Base-by-base conservation (phyloP, 1,140 invertebrate genomes). In the Trachymyrmex septentrionalis region DNA sequence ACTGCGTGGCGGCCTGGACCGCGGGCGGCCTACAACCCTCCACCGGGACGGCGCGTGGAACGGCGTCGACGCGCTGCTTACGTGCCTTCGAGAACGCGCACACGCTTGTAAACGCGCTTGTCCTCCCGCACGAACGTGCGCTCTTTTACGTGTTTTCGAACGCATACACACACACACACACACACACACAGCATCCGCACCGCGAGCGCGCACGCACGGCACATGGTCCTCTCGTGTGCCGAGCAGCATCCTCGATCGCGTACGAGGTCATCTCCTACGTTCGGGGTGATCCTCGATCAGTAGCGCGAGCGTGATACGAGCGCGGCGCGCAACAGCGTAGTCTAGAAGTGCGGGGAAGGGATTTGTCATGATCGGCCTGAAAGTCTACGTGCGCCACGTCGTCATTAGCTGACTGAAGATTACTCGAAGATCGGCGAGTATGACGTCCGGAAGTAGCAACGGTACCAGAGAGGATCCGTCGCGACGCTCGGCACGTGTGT, bases 1-100 rank as follows among this genome's bases (percentile, higher is more conserved):
- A 90, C 84, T 86, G 90, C 90, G 90, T 86, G 86, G 91, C 85
- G 85, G 91, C 84, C 90, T 89, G 86, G 88, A 88, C 90, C 90
- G 90, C 90, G 88, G 90, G 82, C 63, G 90, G 69, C 55, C 82
- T 71, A 53, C 90, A 85, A 66, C 87, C 38, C 67, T 53, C 69
- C 38, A n/a, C 21, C 84, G 75, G n/a, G n/a, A 85, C 82, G 89
- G 69, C 84, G 86, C 50, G 38, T n/a, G 38, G 38, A 34, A 34
- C 55, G 72, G 72, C 85, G 76, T 85, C 85, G 77, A 77, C 66
- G 87, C 85, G 88, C 72, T 85, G 77, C 85, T 77, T 85, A 72
- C 85, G 85, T 87, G 87, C 53, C 73, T 88, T 78, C 78, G 88
- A 76, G 55, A 59, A 61, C 57, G 55, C 73, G 87, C 57, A 86